Evolutionary conservation across 1,140 invertebrate species (phyloP).

Genomic region (Atopsyche davidsoni): DNA sequence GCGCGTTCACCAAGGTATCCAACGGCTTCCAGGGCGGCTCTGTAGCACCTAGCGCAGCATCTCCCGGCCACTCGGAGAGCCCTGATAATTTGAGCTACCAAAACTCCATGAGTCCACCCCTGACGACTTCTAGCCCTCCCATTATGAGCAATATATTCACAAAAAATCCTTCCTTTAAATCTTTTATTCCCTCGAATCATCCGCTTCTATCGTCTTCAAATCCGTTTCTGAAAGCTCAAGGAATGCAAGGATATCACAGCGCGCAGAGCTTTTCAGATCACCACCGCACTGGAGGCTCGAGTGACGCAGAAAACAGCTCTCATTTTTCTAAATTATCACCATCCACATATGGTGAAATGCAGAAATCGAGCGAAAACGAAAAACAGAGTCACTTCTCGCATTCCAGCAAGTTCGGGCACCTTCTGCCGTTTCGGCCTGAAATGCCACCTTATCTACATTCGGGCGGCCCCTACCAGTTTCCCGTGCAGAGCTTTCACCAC

Average conservation of each 20-base stretch:
- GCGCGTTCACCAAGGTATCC: conserved; percentile 74
- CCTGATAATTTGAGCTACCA: conserved; percentile 69
- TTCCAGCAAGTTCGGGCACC: conserved; percentile 40
- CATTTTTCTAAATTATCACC: conserved; percentile 24
- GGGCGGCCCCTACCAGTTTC: conserved; percentile 39
- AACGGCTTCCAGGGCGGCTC: conserved; percentile 35
- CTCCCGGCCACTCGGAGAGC: conserved; percentile 62
- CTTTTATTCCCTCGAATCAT: conserved; percentile 42
- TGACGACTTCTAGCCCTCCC: conserved; percentile 48
- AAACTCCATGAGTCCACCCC: conserved; percentile 67
- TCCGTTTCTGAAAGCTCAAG: conserved; percentile 50
- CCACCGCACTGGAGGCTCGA: conserved; percentile 29
- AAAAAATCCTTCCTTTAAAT: conserved; percentile 40
- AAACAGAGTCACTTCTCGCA: conserved; percentile 34
- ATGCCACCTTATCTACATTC: conserved; percentile 43
- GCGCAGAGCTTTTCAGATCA: conserved; percentile 31
- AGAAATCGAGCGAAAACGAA: conserved; percentile 32
- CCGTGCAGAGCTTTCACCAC: conserved; percentile 44
- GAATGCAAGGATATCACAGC: conserved; percentile 40
- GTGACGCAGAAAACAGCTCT: conserved; percentile 34
- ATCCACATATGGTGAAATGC: conserved; percentile 1
- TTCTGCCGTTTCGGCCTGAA: conserved; percentile 49
- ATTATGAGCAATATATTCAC: conserved; percentile 35
- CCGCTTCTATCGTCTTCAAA: conserved; percentile 44
- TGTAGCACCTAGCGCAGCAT: conserved; percentile 37